Percentiles rank a stretch among this genome's conserved stretches.
Conservation (phyloP, 2,888 invertebrate genomes). For the Oligia latruncula region DNA sequence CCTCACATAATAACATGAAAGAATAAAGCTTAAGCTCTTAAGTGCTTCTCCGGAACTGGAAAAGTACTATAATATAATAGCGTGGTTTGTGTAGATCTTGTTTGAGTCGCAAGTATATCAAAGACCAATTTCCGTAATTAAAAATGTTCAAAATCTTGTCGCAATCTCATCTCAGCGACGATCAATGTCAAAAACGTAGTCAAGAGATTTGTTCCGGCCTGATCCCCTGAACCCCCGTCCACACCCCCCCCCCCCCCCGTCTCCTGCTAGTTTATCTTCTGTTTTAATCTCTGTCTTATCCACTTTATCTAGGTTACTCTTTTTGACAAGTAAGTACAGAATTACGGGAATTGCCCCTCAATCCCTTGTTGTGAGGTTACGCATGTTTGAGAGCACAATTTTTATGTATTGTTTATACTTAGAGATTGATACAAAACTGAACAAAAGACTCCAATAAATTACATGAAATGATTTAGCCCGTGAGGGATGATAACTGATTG, state of each 20-base stretch:
- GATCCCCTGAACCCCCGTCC: too few species aligned
- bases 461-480: not conserved
- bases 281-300: too few species aligned
- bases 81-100: not conserved
- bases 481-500: not conserved
- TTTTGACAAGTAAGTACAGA: too few species aligned
- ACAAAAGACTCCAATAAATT: not conserved
- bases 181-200: not conserved
- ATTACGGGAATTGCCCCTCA: not conserved
- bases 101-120: not conserved
- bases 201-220: not conserved
- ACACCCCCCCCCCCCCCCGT: too few species aligned
- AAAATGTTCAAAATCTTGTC: not conserved
- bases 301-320: too few species aligned
- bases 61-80: not conserved
- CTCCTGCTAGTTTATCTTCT: too few species aligned
- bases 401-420: too few species aligned
- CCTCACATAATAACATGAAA: not conserved
- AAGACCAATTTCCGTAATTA: not conserved
- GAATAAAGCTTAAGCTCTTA: not conserved
- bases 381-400: not conserved
- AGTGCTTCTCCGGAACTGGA: not conserved
- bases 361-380: not conserved
- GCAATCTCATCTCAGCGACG: not conserved
- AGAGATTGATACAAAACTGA: not conserved